A percentile compares a stretch with the other conserved stretches of the same genome.
Evolutionary conservation across 2,113 vertebrate species (phyloP).

Genomic region (Lipophrys pholis): DNA sequence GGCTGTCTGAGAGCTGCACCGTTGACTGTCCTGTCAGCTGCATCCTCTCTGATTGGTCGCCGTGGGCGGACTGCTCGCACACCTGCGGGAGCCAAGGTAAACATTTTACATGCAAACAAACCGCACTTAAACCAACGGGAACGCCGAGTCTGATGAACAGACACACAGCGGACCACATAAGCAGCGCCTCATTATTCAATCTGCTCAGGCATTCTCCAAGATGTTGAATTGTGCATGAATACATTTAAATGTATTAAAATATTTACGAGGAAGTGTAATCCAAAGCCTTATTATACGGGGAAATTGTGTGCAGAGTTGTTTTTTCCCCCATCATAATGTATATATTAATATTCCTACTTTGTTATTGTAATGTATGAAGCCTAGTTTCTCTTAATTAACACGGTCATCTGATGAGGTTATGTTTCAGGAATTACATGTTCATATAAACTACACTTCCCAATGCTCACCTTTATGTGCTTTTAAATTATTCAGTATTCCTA

Average conservation of each 20-base stretch:
- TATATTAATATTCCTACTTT: slow-evolving; percentile 23
- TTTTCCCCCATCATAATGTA: slow-evolving; percentile 7
- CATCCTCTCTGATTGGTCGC: slow-evolving; percentile 91
- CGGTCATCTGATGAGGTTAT: slow-evolving; percentile 24
- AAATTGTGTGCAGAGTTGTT: neutral
- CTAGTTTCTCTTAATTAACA: slow-evolving; percentile 34
- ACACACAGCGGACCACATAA: slow-evolving; percentile 19
- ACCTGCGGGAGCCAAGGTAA: slow-evolving; percentile 91
- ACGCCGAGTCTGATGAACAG: slow-evolving; percentile 16
- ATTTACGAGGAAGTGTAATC: slow-evolving; percentile 54
- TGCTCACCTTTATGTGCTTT: slow-evolving; percentile 37
- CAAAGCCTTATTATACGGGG: slow-evolving; percentile 50
- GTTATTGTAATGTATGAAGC: slow-evolving; percentile 39
- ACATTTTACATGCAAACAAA: slow-evolving; percentile 12
- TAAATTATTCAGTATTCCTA: slow-evolving; percentile 65
- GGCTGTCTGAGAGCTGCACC: slow-evolving; percentile 82
- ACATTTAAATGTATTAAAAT: slow-evolving; percentile 74
- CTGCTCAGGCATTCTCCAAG: slow-evolving; percentile 32
- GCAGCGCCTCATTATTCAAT: slow-evolving; percentile 55
- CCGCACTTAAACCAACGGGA: slow-evolving; percentile 4
- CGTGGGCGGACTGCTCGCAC: slow-evolving; percentile 92
- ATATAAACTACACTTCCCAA: slow-evolving; percentile 20
- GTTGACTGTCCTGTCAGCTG: slow-evolving; percentile 93
- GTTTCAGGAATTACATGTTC: slow-evolving; percentile 45
- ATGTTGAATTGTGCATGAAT: slow-evolving; percentile 65